Evolutionary conservation across 2,797 vertebrate species (phyloP).

Genomic region (Manis crassicaudata): DNA sequence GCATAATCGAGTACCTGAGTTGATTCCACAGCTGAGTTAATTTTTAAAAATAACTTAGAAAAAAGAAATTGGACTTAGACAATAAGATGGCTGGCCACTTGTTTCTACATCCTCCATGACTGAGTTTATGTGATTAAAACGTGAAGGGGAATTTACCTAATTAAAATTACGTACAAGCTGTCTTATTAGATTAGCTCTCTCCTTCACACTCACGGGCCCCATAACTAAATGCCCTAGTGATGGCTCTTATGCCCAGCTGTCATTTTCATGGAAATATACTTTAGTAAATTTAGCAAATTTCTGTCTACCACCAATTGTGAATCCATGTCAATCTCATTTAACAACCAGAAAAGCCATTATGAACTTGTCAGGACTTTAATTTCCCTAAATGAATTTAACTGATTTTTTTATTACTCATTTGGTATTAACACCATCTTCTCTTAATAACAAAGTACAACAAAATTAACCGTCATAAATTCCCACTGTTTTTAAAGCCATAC

Average conservation of each 20-base stretch:
- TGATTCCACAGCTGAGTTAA: not conserved
- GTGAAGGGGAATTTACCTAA: conserved; percentile 72
- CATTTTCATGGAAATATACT: conserved; percentile 76
- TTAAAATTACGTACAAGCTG: conserved; percentile 55
- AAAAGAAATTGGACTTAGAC: conserved; percentile 8
- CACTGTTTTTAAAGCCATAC: not conserved
- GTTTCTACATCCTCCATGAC: conserved; percentile 43
- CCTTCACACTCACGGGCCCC: conserved; percentile 57
- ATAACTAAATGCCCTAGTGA: conserved; percentile 57
- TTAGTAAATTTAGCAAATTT: conserved; percentile 61
- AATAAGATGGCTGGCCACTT: not conserved
- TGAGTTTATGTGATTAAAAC: conserved; percentile 60
- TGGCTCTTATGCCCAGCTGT: conserved; percentile 59
- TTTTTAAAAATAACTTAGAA: not conserved
- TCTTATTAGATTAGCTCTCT: conserved; percentile 74
- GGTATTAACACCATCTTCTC: conserved; percentile 63
- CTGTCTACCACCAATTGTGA: conserved; percentile 63
- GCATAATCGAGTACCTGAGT: not conserved
- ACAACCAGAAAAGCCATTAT: conserved; percentile 69
- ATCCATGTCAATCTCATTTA: conserved; percentile 77
- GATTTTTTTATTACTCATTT: conserved; percentile 66
- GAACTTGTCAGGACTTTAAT: conserved; percentile 73
- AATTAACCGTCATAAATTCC: conserved; percentile 48
- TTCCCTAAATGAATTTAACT: conserved; percentile 79
- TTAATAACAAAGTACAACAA: conserved; percentile 71